Evolutionary conservation across 2,797 vertebrate species (phyloP).

Genomic region (Lepidocolaptes lacrymiger): DNA sequence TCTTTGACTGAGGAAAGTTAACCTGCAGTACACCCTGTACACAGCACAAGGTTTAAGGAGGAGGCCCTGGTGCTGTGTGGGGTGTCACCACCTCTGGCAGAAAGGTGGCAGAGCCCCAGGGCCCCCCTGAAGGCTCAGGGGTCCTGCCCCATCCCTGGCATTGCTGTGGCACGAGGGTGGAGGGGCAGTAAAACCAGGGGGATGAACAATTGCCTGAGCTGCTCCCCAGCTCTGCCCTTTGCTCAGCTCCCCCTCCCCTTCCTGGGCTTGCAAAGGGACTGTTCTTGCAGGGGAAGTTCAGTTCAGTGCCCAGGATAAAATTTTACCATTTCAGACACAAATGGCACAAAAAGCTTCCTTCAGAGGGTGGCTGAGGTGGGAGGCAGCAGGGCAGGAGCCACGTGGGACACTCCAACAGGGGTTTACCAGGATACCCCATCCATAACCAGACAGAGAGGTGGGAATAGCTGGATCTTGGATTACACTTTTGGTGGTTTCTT

Average conservation of each 20-base stretch:
- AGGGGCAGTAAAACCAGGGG: rapidly evolving
- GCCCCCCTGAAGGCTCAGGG: too few species aligned
- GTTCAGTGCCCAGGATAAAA: neutral
- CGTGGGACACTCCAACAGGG: rapidly evolving
- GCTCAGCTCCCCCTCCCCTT: neutral
- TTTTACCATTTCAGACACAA: neutral
- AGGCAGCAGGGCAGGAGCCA: neutral
- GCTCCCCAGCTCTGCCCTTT: neutral
- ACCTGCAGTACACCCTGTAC: too few species aligned
- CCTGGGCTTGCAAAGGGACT: neutral
- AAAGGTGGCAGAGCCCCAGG: neutral
- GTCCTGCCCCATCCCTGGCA: neutral
- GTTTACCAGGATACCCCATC: neutral
- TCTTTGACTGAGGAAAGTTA: too few species aligned
- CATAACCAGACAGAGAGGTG: rapidly evolving
- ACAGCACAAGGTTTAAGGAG: neutral
- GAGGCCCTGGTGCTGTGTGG: rapidly evolving
- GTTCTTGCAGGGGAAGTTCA: neutral
- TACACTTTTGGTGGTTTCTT: neutral
- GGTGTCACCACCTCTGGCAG: neutral
- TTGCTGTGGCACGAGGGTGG: neutral
- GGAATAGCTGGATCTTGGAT: neutral
- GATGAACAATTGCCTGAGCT: neutral
- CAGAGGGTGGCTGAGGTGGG: neutral
- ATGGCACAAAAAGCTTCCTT: neutral